phyloP scores from a whole-genome alignment of 2,797 vertebrate genomes.

The Poecilia wingei region DNA sequence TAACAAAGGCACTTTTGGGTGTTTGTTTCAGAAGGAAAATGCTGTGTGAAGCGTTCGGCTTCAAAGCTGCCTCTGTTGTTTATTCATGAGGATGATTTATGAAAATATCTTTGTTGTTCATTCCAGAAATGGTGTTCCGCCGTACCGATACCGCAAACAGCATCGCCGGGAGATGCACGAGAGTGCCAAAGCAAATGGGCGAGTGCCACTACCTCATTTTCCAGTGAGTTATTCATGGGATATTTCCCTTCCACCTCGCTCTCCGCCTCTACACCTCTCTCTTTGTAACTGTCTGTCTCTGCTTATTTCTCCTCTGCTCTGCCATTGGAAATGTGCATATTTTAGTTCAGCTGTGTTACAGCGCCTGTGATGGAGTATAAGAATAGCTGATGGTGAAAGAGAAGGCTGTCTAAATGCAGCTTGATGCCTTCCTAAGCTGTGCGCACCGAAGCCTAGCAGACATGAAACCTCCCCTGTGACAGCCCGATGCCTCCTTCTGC shows the following conservation, averaged over 20 bases:
- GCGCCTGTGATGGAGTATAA: conserved; percentile 84
- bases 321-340: conserved; percentile 81
- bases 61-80: conserved; percentile 62
- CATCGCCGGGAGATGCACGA: conserved; percentile 98
- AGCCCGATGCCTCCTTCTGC: conserved; percentile 68
- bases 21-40: conserved; percentile 40
- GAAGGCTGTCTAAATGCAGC: conserved; percentile 76
- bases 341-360: conserved; percentile 81
- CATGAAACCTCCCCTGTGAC: conserved; percentile 76
- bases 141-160: conserved; percentile 92
- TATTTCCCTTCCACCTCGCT: conserved; percentile 48
- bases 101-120: conserved; percentile 67
- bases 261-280: conserved; percentile 58
- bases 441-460: conserved; percentile 71
- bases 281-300: conserved; percentile 65
- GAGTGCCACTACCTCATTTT: conserved; percentile 98
- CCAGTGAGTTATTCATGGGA: conserved; percentile 88
- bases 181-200: conserved; percentile 97
- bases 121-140: conserved; percentile 93
- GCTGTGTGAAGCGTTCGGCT: conserved; percentile 37
- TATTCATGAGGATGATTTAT: conserved; percentile 68
- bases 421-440: conserved; percentile 76
- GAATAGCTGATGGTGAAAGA: conserved; percentile 84
- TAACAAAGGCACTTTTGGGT: conserved; percentile 44
- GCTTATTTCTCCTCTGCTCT: conserved; percentile 50